Evolutionary conservation across 2,888 invertebrate species (phyloP).

Genomic region (Chaitophorus viminalis): DNA sequence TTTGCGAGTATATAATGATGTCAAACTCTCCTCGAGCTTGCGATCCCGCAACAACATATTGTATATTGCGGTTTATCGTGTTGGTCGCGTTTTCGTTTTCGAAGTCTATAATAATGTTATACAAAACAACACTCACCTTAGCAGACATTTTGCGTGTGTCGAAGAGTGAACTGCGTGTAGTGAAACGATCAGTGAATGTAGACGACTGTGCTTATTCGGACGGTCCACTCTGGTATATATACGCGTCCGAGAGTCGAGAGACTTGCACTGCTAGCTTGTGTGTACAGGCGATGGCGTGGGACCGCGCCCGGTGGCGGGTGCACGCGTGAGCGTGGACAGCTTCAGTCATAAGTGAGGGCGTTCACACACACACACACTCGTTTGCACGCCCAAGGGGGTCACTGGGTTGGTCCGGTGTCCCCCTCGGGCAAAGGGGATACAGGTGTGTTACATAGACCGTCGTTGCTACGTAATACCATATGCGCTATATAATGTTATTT

Average conservation of each 20-base stretch:
- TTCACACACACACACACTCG: neutral
- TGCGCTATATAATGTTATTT: neutral
- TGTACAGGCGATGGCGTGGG: neutral
- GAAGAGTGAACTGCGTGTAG: neutral
- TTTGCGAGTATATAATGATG: too few relatives aligned
- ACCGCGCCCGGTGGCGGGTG: neutral
- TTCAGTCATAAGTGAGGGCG: conserved; percentile 1
- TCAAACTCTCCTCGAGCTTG: too few relatives aligned
- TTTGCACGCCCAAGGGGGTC: conserved; percentile 9
- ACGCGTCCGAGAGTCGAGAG: neutral
- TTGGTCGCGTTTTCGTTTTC: too few relatives aligned
- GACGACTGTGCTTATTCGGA: neutral
- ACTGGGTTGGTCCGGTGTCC: conserved; percentile 6
- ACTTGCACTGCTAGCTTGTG: neutral
- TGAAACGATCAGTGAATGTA: neutral
- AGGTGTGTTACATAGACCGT: neutral
- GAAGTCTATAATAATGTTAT: too few relatives aligned
- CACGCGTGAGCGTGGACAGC: neutral
- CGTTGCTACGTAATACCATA: neutral
- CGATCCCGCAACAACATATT: too few relatives aligned
- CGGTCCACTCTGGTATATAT: neutral
- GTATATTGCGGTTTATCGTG: too few relatives aligned
- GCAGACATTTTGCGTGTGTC: conserved; percentile 33
- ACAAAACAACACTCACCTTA: neutral
- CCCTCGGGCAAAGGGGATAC: neutral